These are phyloP conservation scores for Spea hammondii DNA, from an alignment of 2,797 vertebrate species.

Conservation along the genomic window DNA sequence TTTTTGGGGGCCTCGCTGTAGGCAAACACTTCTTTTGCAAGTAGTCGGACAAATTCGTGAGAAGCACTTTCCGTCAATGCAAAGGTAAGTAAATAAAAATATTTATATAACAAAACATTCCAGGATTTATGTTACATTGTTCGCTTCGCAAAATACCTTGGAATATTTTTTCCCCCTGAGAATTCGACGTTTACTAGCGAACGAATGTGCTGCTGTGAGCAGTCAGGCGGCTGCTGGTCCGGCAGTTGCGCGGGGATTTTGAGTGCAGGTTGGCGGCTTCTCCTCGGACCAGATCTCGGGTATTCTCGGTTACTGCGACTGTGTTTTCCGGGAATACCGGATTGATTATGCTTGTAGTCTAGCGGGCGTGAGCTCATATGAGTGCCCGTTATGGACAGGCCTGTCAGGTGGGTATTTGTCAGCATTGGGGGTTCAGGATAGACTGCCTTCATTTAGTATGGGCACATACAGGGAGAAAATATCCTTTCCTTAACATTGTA, in stretches of 20 bases:
- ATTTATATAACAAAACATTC: background rate
- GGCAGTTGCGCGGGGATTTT: constrained; percentile 6
- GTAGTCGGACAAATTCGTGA: background rate
- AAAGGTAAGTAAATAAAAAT: background rate
- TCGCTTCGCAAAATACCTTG: too few relatives aligned
- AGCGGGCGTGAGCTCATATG: background rate
- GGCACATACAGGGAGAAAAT: too few relatives aligned
- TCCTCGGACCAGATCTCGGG: background rate
- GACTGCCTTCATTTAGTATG: background rate
- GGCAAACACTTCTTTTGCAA: background rate
- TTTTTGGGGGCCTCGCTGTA: background rate
- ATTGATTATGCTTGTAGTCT: too few relatives aligned
- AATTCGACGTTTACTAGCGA: background rate
- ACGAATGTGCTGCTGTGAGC: background rate
- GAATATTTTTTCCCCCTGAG: background rate
- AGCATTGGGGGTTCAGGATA: background rate
- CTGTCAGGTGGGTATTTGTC: constrained; percentile 5
- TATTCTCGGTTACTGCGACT: background rate
- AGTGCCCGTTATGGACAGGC: constrained; percentile 10
- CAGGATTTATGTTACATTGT: too few relatives aligned
- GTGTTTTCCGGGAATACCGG: background rate
- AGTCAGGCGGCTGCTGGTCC: background rate
- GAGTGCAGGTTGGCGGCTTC: background rate
- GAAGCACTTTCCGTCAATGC: background rate
- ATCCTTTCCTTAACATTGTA: too few relatives aligned